Conservation (phyloP, 2,113 vertebrate species). For the Ptychochromis oligacanthus region DNA sequence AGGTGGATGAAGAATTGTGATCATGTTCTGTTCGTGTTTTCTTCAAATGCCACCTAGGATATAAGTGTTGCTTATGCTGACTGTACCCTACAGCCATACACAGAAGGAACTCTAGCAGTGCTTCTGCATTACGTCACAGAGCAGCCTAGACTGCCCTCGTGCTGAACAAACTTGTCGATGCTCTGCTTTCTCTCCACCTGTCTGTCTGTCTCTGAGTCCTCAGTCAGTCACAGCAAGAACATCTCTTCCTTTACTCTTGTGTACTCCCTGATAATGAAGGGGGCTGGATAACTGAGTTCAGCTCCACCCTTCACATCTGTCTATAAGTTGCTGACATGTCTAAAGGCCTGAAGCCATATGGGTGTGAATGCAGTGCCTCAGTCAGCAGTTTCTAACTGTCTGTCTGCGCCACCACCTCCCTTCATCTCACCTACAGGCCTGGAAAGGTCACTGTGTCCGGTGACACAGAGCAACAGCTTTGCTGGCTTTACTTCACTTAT, state of each 20-base stretch:
- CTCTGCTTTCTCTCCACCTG: neutral
- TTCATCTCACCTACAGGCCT: neutral
- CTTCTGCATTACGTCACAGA: neutral
- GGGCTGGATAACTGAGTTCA: neutral
- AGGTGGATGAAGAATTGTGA: neutral
- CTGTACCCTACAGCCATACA: neutral
- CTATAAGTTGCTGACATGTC: conserved; percentile 14
- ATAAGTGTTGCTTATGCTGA: neutral
- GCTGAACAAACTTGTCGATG: neutral
- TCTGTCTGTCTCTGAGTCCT: neutral
- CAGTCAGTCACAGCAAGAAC: neutral
- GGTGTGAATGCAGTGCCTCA: conserved; percentile 56
- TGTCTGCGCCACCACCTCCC: neutral
- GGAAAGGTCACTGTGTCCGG: neutral
- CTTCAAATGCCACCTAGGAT: neutral
- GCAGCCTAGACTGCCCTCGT: neutral
- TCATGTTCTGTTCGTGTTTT: neutral
- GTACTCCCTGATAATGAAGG: neutral
- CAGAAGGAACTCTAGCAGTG: neutral
- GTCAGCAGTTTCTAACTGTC: neutral
- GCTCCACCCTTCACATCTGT: neutral
- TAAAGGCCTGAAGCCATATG: conserved; percentile 63
- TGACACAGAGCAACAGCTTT: neutral
- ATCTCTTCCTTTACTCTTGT: neutral
- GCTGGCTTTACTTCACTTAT: conserved; percentile 27